Percentiles rank a stretch among this genome's conserved stretches.
These are phyloP conservation scores for Siderastrea radians DNA, from an alignment of 92 coral and sea anemone species.

Conservation along the genomic window DNA sequence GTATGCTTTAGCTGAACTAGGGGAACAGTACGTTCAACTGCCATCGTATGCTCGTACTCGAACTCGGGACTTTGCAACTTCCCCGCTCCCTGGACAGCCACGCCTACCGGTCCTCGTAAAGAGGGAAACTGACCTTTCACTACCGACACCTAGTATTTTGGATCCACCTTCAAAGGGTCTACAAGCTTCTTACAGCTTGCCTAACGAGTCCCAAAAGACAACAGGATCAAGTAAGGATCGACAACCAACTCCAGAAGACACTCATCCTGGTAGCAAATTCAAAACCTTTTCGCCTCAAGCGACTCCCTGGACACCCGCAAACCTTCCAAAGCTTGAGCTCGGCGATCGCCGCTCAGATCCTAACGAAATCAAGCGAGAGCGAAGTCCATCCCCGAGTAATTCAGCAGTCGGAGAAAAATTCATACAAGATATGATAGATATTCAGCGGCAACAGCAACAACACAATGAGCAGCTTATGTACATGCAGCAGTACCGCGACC, in stretches of 20 bases:
- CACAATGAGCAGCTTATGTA: slow-evolving; percentile 38
- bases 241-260: slow-evolving; percentile 20
- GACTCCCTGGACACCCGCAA: neutral
- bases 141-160: neutral
- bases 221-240: neutral
- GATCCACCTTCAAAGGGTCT: neutral
- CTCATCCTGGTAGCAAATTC: neutral
- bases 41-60: neutral
- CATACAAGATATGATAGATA: slow-evolving; percentile 20
- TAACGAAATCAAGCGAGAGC: neutral
- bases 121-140: neutral
- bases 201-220: neutral
- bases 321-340: neutral
- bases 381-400: slow-evolving; percentile 11
- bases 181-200: neutral
- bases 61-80: slow-evolving; percentile 9
- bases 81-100: neutral
- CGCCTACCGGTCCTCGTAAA: neutral
- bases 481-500: slow-evolving; percentile 41
- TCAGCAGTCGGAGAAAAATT: slow-evolving; percentile 18
- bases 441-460: slow-evolving; percentile 26
- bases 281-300: neutral
- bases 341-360: neutral
- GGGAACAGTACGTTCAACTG: neutral
- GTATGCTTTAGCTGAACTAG: slow-evolving; percentile 34